phyloP scores from a whole-genome alignment of 2,888 invertebrate species.

The Athalia circularis region DNA sequence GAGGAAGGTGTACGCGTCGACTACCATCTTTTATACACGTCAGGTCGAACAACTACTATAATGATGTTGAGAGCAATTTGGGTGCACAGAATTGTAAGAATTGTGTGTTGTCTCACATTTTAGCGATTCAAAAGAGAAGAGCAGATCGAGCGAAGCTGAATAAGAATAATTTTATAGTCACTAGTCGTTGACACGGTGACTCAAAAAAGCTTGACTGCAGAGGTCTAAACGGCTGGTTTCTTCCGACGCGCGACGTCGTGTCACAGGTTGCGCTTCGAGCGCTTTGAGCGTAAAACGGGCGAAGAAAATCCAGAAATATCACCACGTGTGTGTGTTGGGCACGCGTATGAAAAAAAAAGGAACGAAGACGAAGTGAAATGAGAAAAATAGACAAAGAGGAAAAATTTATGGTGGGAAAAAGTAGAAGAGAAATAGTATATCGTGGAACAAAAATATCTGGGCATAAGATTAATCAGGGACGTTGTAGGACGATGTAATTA shows the following conservation, averaged over 20 bases:
- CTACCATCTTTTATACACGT: neutral
- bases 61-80: neutral
- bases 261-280: constrained; percentile 9
- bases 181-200: neutral
- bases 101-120: too few species aligned
- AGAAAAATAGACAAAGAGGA: constrained; percentile 33
- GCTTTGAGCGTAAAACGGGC: constrained; percentile 4
- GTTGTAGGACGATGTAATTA: too few species aligned
- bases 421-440: constrained; percentile 44
- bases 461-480: neutral
- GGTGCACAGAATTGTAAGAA: too few species aligned
- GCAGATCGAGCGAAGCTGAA: neutral
- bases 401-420: constrained; percentile 30
- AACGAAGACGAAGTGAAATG: constrained; percentile 35
- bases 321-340: constrained; percentile 24
- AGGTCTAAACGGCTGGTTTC: constrained; percentile 16
- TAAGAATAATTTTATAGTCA: constrained; percentile 10
- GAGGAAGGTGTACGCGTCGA: neutral
- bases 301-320: constrained; percentile 24
- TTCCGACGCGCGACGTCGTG: constrained; percentile 18
- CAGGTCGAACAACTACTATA: neutral
- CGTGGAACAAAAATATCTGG: constrained; percentile 21
- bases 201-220: constrained; percentile 12
- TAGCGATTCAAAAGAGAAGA: too few species aligned
- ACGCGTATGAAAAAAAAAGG: too few species aligned